These are phyloP conservation scores for Hartigia nigra DNA, from an alignment of 2,888 invertebrate genomes.

Conservation along the genomic window DNA sequence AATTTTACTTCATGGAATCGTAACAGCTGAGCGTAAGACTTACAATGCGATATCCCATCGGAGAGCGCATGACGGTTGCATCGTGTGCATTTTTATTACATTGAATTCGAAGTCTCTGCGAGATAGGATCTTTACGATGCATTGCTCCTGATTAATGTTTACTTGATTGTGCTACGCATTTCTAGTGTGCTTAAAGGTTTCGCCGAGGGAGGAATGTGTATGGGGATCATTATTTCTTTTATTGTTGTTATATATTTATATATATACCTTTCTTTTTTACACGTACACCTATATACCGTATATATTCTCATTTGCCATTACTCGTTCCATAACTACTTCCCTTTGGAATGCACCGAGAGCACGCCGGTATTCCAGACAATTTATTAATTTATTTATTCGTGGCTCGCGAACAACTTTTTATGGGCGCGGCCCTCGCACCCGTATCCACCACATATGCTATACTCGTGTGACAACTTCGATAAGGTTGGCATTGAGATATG, in stretches of 20 bases:
- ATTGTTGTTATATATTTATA: neutral
- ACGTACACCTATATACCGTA: neutral
- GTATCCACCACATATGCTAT: neutral
- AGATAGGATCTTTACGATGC: neutral
- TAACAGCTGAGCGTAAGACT: neutral
- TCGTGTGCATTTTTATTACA: neutral
- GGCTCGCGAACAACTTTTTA: constrained; percentile 40
- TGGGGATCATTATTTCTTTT: neutral
- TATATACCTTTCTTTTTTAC: neutral
- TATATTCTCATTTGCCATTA: neutral
- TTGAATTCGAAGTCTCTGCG: neutral
- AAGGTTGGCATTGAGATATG: neutral
- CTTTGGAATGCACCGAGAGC: neutral
- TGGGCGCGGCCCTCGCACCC: constrained; percentile 12
- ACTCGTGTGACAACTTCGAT: neutral
- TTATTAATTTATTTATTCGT: constrained; percentile 46
- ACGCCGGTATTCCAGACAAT: constrained; percentile 31
- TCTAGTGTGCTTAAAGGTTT: neutral
- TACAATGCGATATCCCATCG: neutral
- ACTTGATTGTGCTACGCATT: neutral
- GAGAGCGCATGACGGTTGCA: neutral
- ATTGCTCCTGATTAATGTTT: neutral
- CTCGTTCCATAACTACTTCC: neutral
- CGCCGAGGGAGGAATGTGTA: neutral
- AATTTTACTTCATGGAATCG: neutral